phyloP scores from a whole-genome alignment of 2,888 invertebrate genomes.

The Ernsta delagoae region DNA sequence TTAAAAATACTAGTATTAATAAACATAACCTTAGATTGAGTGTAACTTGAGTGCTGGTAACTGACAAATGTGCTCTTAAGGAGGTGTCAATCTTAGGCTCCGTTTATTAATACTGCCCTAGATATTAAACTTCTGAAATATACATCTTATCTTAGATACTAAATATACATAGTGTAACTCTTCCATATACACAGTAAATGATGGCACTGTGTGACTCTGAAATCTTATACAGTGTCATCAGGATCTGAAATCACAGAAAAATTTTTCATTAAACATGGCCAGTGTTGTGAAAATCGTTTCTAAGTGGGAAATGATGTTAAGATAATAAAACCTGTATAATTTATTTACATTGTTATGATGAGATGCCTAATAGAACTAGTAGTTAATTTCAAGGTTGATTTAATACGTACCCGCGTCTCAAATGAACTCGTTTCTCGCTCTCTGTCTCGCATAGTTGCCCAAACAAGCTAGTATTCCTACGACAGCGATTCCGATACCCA shows the following conservation, averaged over 20 bases:
- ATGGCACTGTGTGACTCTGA: not conserved
- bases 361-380: not conserved
- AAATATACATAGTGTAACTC: not conserved
- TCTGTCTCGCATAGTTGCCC: conserved; percentile 88
- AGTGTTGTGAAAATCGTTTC: no score
- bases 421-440: conserved; percentile 81
- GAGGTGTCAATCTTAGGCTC: no score
- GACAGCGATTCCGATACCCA: conserved; percentile 84
- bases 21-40: no score
- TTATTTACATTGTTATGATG: no score
- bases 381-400: not conserved
- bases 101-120: no score
- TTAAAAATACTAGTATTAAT: no score
- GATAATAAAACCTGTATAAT: no score
- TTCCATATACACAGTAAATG: not conserved
- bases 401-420: conserved; percentile 50
- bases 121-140: no score
- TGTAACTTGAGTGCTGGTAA: no score
- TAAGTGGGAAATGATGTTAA: no score
- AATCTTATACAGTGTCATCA: conserved; percentile 7
- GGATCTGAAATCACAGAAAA: conserved; percentile 23
- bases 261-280: not conserved
- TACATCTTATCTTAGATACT: not conserved
- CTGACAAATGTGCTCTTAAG: no score
- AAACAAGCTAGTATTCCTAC: conserved; percentile 88